These are phyloP conservation scores for Philopotamus ludificatus DNA, from an alignment of 1,140 invertebrate genomes.

Conservation along the genomic window DNA sequence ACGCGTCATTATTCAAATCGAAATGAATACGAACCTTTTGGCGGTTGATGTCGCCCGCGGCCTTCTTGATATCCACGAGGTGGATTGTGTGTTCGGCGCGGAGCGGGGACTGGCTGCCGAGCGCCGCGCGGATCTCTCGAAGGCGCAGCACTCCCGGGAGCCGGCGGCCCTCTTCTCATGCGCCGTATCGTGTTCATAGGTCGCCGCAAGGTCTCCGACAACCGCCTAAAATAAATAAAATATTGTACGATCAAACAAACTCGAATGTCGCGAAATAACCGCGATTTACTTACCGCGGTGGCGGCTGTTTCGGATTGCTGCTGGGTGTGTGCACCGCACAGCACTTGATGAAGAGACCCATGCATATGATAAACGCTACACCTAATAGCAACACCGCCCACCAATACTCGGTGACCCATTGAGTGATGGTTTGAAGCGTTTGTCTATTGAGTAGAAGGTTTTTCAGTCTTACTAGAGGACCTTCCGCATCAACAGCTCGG, in stretches of 20 bases:
- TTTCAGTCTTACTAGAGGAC: conserved; percentile 93
- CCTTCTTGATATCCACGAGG: conserved; percentile 33
- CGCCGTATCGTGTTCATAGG: conserved; percentile 86
- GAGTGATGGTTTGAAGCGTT: conserved; percentile 80
- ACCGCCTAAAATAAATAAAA: conserved; percentile 55
- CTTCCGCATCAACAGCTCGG: conserved; percentile 95
- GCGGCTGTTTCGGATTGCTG: conserved; percentile 91
- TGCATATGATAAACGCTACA: conserved; percentile 88
- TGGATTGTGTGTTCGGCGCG: conserved; percentile 19
- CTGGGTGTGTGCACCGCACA: conserved; percentile 99
- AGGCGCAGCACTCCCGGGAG: not conserved
- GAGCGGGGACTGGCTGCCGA: conserved; percentile 2
- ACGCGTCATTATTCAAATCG: too few relatives aligned
- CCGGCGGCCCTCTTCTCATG: conserved; percentile 56
- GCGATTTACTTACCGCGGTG: conserved; percentile 57
- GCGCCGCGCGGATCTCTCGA: not conserved
- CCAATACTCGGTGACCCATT: conserved; percentile 94
- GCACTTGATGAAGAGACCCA: conserved; percentile 99
- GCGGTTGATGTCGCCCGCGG: conserved; percentile 37
- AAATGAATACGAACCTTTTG: conserved; percentile 33
- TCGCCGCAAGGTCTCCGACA: conserved; percentile 82
- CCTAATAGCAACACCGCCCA: conserved; percentile 93
- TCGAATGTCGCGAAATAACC: not conserved
- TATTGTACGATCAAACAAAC: conserved; percentile 4
- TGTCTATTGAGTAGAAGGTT: conserved; percentile 93